A percentile compares a stretch with the other conserved stretches of the same genome.
Evolutionary conservation across 2,888 invertebrate genomes (phyloP).

Genomic region (Blastobasis lacticolella): DNA sequence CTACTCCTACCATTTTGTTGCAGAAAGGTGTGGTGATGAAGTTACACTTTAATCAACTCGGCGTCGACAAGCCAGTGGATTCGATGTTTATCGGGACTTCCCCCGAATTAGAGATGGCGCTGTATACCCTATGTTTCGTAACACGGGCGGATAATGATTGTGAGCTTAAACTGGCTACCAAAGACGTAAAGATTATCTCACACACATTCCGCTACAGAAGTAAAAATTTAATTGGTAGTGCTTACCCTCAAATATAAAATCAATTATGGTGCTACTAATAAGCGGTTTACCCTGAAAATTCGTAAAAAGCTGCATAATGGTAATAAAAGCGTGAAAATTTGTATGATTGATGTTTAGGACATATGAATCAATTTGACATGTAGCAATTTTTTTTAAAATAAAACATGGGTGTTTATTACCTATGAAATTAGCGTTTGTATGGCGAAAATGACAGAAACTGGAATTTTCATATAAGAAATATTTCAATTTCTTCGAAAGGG

Average conservation of each 20-base stretch:
- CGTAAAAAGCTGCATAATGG: no score
- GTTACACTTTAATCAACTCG: constrained; percentile 80
- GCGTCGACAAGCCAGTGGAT: constrained; percentile 83
- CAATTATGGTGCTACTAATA: background rate
- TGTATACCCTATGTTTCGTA: constrained; percentile 91
- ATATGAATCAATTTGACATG: no score
- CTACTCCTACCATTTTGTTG: constrained; percentile 17
- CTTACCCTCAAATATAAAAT: constrained; percentile 83
- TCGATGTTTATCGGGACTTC: constrained; percentile 89
- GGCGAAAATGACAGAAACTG: no score
- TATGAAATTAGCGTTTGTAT: no score
- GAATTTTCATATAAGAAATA: no score
- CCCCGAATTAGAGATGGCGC: constrained; percentile 92
- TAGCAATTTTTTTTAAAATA: no score
- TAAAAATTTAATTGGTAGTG: constrained; percentile 86
- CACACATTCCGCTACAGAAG: constrained; percentile 83
- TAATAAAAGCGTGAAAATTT: no score
- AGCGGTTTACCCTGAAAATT: no score
- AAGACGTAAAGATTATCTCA: constrained; percentile 82
- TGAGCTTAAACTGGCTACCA: constrained; percentile 81
- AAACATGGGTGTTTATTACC: no score
- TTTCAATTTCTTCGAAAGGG: no score
- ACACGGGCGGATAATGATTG: constrained; percentile 83
- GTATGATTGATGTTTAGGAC: no score
- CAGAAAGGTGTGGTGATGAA: constrained; percentile 87